Evolutionary conservation across 2,113 vertebrate genomes (phyloP).

Genomic region (Hassar affinis): DNA sequence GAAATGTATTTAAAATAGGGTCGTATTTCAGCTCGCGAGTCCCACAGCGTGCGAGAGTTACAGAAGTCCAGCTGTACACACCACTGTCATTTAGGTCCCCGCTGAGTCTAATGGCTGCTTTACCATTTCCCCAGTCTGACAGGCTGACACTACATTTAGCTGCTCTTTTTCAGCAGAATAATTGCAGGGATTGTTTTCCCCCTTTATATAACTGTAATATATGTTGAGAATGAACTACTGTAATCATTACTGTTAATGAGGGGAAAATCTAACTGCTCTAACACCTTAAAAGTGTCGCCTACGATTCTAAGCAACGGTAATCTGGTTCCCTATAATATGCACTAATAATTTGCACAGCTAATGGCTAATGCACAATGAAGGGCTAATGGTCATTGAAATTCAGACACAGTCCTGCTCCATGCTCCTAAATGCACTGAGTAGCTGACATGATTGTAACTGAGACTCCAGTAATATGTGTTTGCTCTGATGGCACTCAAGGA

Average conservation of each 20-base stretch:
- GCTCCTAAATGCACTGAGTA: constrained; percentile 50
- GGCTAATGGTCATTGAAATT: constrained; percentile 46
- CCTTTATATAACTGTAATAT: background rate
- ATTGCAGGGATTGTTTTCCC: background rate
- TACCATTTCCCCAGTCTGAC: constrained; percentile 37
- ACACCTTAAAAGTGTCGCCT: background rate
- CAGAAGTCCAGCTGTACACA: constrained; percentile 41
- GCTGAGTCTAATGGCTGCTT: constrained; percentile 51
- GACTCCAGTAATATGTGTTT: constrained; percentile 40
- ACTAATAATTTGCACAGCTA: background rate
- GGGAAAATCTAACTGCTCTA: background rate
- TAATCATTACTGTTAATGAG: background rate
- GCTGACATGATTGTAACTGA: constrained; percentile 45
- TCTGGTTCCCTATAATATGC: constrained; percentile 6
- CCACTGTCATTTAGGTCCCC: constrained; percentile 42
- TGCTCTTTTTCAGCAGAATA: constrained; percentile 40
- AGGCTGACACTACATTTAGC: constrained; percentile 42
- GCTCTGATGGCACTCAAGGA: constrained; percentile 42
- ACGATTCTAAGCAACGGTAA: constrained; percentile 16
- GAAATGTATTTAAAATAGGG: background rate
- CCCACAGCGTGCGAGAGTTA: constrained; percentile 3
- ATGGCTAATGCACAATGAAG: constrained; percentile 15
- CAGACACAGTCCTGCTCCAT: constrained; percentile 37
- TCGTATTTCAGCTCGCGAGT: background rate
- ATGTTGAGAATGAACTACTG: background rate